These are phyloP conservation scores for Polymixis lichenea DNA, from an alignment of 2,888 invertebrate species.

Conservation along the genomic window DNA sequence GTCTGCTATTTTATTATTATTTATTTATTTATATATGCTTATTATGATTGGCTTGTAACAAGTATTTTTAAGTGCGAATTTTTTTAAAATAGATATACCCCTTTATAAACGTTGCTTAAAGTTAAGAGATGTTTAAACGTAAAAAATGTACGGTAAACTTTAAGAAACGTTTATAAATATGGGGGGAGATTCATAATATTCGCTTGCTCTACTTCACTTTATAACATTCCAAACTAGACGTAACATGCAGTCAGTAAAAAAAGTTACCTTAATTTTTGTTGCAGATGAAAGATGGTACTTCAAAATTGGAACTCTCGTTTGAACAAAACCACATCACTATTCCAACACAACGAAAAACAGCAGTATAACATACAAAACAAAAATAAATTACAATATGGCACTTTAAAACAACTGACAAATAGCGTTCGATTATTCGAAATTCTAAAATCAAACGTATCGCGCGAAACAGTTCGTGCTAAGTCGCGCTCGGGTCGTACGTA, in stretches of 20 bases:
- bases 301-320: neutral
- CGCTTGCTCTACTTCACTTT: neutral
- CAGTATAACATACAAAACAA: constrained; percentile 2
- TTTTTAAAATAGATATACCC: too few relatives aligned
- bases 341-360: constrained; percentile 31
- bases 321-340: constrained; percentile 32
- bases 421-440: constrained; percentile 49
- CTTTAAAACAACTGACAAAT: constrained; percentile 39
- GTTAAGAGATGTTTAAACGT: too few relatives aligned
- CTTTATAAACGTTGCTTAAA: too few relatives aligned
- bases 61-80: too few relatives aligned
- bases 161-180: too few relatives aligned
- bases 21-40: too few relatives aligned
- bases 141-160: too few relatives aligned
- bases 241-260: neutral
- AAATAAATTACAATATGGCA: constrained; percentile 35
- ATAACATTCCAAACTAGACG: neutral
- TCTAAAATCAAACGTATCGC: constrained; percentile 58
- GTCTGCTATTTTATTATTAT: too few relatives aligned
- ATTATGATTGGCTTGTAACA: too few relatives aligned
- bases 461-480: constrained; percentile 61
- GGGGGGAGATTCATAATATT: too few relatives aligned
- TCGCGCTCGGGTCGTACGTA: constrained; percentile 69
- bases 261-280: constrained; percentile 21
- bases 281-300: neutral